phyloP scores from a whole-genome alignment of 1,140 invertebrate species.

The Thereuonema tuberculata region DNA sequence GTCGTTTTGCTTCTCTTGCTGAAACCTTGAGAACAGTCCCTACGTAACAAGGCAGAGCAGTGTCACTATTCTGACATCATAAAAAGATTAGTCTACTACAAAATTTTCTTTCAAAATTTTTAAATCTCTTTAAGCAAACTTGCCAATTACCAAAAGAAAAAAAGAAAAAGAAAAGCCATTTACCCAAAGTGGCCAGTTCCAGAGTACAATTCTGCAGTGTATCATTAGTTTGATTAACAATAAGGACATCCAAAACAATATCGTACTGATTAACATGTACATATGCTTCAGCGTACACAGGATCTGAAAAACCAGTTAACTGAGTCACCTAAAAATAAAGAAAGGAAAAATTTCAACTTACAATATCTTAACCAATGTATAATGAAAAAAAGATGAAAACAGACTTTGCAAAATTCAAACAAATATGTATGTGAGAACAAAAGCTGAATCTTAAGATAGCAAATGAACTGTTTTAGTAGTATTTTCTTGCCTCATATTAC shows the following conservation, averaged over 20 bases:
- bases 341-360: constrained; percentile 6
- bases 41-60: too few relatives aligned
- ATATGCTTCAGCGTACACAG: constrained; percentile 97
- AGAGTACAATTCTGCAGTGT: constrained; percentile 96
- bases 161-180: background rate
- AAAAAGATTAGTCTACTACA: background rate
- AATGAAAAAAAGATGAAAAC: background rate
- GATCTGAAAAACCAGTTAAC: constrained; percentile 97
- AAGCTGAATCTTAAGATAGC: too few relatives aligned
- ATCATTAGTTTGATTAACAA: constrained; percentile 96
- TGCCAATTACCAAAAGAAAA: background rate
- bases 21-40: too few relatives aligned
- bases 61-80: too few relatives aligned
- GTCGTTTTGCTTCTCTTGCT: too few relatives aligned
- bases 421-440: too few relatives aligned
- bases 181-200: constrained; percentile 85
- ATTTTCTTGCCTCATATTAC: too few relatives aligned
- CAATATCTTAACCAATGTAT: background rate
- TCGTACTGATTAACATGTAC: constrained; percentile 99
- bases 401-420: too few relatives aligned
- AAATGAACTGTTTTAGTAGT: too few relatives aligned
- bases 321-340: constrained; percentile 63
- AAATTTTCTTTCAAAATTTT: too few relatives aligned
- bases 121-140: background rate
- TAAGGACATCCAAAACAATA: constrained; percentile 88